A percentile compares a stretch with the other conserved stretches of the same genome.
These are phyloP conservation scores for Leptoteleia sp. DNA, from an alignment of 1,140 invertebrate genomes.

Conservation along the genomic window DNA sequence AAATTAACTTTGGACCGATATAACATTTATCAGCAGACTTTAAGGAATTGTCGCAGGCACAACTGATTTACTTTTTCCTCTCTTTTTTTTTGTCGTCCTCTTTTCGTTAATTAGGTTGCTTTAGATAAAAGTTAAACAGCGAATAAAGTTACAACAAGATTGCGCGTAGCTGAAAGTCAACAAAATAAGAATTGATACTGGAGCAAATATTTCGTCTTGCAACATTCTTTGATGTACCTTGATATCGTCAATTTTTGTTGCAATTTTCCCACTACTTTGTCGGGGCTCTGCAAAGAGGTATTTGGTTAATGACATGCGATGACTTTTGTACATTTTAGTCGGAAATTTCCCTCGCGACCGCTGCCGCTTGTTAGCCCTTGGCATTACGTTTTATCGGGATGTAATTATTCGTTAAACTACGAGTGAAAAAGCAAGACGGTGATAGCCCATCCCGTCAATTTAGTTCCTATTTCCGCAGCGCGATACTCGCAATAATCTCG, in stretches of 20 bases:
- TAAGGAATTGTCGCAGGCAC: background rate
- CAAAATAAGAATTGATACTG: too few species aligned
- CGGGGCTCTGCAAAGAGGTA: background rate
- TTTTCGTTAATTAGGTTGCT: slow-evolving; percentile 24
- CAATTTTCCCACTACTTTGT: background rate
- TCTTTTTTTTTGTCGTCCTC: slow-evolving; percentile 1
- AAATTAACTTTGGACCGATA: slow-evolving; percentile 14
- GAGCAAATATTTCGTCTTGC: too few species aligned
- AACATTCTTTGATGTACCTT: slow-evolving; percentile 23
- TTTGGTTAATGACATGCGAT: slow-evolving; percentile 21
- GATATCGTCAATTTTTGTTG: slow-evolving; percentile 13
- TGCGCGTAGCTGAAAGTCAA: slow-evolving; percentile 5
- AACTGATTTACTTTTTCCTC: too few species aligned
- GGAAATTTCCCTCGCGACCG: slow-evolving; percentile 15
- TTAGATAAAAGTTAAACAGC: slow-evolving; percentile 10
- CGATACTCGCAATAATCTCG: slow-evolving; percentile 66
- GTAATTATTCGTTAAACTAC: slow-evolving; percentile 60
- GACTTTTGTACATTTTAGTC: slow-evolving; percentile 34
- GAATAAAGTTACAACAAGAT: slow-evolving; percentile 21
- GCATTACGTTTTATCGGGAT: slow-evolving; percentile 48
- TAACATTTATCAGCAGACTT: slow-evolving; percentile 1
- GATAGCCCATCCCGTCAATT: slow-evolving; percentile 61
- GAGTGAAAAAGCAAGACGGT: slow-evolving; percentile 4
- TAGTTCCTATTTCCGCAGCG: slow-evolving; percentile 57
- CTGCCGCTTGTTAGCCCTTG: slow-evolving; percentile 7